Evolutionary conservation across 2,113 vertebrate species (phyloP), one percentile per base, ranked within the genome.

Genomic region (Hipposideros armiger): DNA sequence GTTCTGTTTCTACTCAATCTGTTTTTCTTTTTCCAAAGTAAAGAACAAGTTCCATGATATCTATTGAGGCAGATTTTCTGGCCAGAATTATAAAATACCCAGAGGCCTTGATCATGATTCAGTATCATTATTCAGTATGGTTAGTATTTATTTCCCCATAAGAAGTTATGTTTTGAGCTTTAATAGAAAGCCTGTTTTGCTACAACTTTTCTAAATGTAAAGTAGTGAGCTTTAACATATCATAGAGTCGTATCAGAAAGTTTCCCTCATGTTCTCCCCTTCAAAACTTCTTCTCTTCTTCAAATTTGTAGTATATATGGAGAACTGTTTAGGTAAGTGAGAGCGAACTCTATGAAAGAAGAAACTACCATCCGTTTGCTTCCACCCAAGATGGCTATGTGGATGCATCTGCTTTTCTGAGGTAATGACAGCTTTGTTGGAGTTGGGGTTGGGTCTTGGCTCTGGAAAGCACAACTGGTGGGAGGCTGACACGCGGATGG

Each of bases 321-420:
- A 20, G 19, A 67, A 19, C 11, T 3, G 3, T 22, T 56, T 22
- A 7, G 16, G 11, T 1, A 19, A 16, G 30, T 0, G 40, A 7
- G 20, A 1, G 16, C 0, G 8, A n/a, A 8, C 20, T 36, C 78
- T 7, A 1, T 0, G 2, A 30, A 58, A 50, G 9, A 54, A 28
- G 73, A 42, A 56, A 14, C 2, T 2, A 7, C 5, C 13, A 2
- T 13, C 45, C 8, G 9, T 52, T 13, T 13, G 66, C 22, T 22
- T 5, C 4, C 1, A 5, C 8, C 16, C 26, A 22, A 2, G 45
- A 16, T 0, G 1, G 19, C 40, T 6, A 7, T 24, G 50, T 30
- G 87, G 28, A 2, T 7, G 0, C 0, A 0, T 5, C 66, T 64
- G 30, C 19, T 32, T 58, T 32, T 32, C 93, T 0, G 3, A 78